Base-by-base conservation (phyloP, 1,140 invertebrate species). In the Eupeodes corollae region DNA sequence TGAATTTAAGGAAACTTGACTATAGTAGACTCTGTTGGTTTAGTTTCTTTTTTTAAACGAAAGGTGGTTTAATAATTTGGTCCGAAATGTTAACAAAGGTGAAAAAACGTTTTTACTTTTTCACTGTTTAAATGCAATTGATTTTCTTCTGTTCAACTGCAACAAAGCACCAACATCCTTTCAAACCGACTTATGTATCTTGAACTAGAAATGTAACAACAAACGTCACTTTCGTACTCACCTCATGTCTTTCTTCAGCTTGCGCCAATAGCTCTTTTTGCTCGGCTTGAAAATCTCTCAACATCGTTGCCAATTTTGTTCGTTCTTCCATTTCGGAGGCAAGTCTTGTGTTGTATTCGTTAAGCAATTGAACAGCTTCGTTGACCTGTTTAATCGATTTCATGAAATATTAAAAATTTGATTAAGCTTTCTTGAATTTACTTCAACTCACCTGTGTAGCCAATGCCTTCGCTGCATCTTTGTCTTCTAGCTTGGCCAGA, bases 271-370 rank as follows among this genome's bases (percentile, higher is more conserved):
- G 69, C 64, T 92, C 86, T 54, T 83, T 81, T 68, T 96, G 91
- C 3, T 81, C 79, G 48, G 83, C 76, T 33, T 90, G 83, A 61
- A 89, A 97, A 65, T 93, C 88, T 41, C 80, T 75, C 47, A 97
- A 71, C 85, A 95, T 91, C 39, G 79, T 77, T 0, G 90, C 79
- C 8, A 93, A 76, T 61, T 83, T 82, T 60, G 86, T 80, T 50
- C 92, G 75, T 51, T 91, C 86, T 56, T 93, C 88, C 75, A 97
- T 79, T 70, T 97, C 93, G 15, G 80, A 78, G 16, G 83, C 75
- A 8, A 98, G 71, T 52, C 91, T 75, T 42, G 79, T 75, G 67
- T 96, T 97, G 61, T 98, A 97, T 38, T 92, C 87, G 12, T 84
- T 82, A 18, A 97, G 69, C 30, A 98, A 63, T 42, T 80, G 72